Percentiles rank a stretch among this genome's conserved stretches.
Evolutionary conservation across 92 coral and sea anemone species (phyloP).

Genomic region (Zoanthus sociatus): DNA sequence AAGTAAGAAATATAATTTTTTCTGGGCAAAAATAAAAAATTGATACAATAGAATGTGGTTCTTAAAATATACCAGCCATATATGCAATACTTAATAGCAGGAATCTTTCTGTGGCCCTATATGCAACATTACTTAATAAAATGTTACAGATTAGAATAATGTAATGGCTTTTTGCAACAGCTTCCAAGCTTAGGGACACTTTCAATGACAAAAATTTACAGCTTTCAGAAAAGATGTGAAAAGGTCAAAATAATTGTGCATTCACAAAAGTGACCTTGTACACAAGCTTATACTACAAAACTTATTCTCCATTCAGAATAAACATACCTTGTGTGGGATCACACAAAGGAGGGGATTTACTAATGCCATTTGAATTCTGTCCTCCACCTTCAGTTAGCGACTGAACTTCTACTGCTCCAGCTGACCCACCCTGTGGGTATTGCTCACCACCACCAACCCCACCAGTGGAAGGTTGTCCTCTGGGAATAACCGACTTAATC

Average conservation of each 20-base stretch:
- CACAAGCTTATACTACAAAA: neutral
- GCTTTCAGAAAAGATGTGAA: too few relatives aligned
- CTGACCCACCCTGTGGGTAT: slow-evolving; percentile 57
- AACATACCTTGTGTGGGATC: slow-evolving; percentile 25
- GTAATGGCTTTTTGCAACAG: too few relatives aligned
- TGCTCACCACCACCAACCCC: slow-evolving; percentile 65
- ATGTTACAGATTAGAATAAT: too few relatives aligned
- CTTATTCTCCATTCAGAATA: neutral
- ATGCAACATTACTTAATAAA: too few relatives aligned
- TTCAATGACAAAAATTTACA: too few relatives aligned
- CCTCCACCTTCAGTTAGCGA: slow-evolving; percentile 33
- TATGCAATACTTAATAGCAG: too few relatives aligned
- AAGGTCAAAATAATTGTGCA: neutral
- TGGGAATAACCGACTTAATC: slow-evolving; percentile 62
- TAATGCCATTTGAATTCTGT: neutral
- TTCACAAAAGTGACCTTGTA: neutral
- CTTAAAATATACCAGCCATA: too few relatives aligned
- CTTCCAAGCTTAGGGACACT: too few relatives aligned
- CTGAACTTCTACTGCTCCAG: slow-evolving; percentile 70
- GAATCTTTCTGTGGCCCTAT: too few relatives aligned
- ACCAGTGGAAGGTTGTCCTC: slow-evolving; percentile 57
- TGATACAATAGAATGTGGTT: too few relatives aligned
- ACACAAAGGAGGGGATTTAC: slow-evolving; percentile 34
- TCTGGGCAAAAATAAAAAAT: too few relatives aligned
- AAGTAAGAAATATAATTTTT: too few relatives aligned